A percentile compares a stretch with the other conserved stretches of the same genome.
These are phyloP conservation scores for Archips crataeganus DNA, from an alignment of 2,888 invertebrate genomes.

Conservation along the genomic window DNA sequence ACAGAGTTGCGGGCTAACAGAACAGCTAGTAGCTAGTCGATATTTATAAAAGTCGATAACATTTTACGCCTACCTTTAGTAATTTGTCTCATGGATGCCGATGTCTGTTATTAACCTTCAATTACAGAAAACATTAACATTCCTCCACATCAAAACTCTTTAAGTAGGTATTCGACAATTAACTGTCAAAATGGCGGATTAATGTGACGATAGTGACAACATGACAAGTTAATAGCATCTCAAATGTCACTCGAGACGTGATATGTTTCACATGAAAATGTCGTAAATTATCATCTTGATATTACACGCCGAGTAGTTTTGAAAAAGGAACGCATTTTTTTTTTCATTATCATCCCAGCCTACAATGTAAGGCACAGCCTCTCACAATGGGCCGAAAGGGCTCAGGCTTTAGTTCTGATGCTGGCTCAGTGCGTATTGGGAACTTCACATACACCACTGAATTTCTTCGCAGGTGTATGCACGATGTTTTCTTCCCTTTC, in stretches of 20 bases:
- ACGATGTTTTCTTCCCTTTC: too few relatives aligned
- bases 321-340: constrained; percentile 9
- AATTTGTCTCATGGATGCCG: too few relatives aligned
- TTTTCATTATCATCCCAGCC: background rate
- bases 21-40: too few relatives aligned
- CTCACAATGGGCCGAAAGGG: too few relatives aligned
- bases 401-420: too few relatives aligned
- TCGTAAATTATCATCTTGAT: constrained; percentile 23
- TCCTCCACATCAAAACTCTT: constrained; percentile 51
- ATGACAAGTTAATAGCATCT: constrained; percentile 62
- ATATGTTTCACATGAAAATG: constrained; percentile 43
- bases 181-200: constrained; percentile 48
- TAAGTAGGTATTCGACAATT: constrained; percentile 49
- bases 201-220: constrained; percentile 54
- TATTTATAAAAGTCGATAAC: too few relatives aligned
- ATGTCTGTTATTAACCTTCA: constrained; percentile 1
- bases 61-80: too few relatives aligned
- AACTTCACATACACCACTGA: too few relatives aligned
- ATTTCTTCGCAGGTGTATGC: too few relatives aligned
- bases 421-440: too few relatives aligned
- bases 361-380: background rate
- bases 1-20: too few relatives aligned
- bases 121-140: constrained; percentile 46
- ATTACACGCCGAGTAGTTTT: constrained; percentile 19
- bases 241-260: constrained; percentile 55